phyloP scores from a whole-genome alignment of 1,140 invertebrate species.

The Drosophila fuyamai region DNA sequence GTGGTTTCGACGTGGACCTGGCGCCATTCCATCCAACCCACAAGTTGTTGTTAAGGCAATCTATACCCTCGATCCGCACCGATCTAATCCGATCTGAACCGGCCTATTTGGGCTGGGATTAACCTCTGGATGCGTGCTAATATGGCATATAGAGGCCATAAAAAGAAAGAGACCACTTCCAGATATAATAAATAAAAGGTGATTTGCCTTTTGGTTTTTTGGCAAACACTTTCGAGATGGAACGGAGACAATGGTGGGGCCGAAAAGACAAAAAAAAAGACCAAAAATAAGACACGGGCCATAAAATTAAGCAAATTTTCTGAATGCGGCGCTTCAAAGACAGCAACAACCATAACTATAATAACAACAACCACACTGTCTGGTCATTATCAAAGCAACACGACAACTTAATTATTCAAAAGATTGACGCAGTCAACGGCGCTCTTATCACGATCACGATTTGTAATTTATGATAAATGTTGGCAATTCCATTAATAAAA shows the following conservation, averaged over 20 bases:
- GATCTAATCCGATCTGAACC: neutral
- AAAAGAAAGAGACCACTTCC: constrained; percentile 45
- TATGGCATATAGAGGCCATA: constrained; percentile 30
- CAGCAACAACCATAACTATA: constrained; percentile 19
- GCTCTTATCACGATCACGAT: constrained; percentile 79
- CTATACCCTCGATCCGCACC: neutral
- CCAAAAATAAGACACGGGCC: constrained; percentile 50
- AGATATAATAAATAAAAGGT: constrained; percentile 71
- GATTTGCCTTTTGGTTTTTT: constrained; percentile 66
- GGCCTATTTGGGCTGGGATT: constrained; percentile 4
- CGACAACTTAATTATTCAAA: constrained; percentile 80
- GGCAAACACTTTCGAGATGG: constrained; percentile 35
- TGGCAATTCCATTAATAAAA: constrained; percentile 82
- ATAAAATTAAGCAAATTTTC: constrained; percentile 76
- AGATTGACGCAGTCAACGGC: constrained; percentile 44
- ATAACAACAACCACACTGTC: constrained; percentile 30
- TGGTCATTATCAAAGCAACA: constrained; percentile 55
- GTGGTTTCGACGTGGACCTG: constrained; percentile 14
- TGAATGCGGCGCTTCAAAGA: constrained; percentile 70
- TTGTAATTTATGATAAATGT: constrained; percentile 82
- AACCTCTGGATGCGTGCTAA: neutral
- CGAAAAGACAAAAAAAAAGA: neutral
- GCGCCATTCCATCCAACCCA: constrained; percentile 23
- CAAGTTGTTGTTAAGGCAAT: neutral
- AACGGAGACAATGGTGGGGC: constrained; percentile 13